A percentile compares a stretch with the other conserved stretches of the same genome.
phyloP scores from a whole-genome alignment of 2,113 vertebrate species.

The Mustela lutreola region DNA sequence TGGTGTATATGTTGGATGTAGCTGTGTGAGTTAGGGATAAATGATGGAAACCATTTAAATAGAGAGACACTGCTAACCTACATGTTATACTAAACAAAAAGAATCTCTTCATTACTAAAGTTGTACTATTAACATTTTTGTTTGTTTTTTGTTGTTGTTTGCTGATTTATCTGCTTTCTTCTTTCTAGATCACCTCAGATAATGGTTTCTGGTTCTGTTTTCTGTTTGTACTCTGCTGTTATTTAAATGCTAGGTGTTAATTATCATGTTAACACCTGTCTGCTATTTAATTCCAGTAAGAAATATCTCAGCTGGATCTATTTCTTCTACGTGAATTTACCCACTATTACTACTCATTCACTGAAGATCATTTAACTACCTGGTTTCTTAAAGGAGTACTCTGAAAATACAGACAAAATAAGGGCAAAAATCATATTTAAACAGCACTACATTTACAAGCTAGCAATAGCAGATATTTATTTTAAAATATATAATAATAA shows the following conservation, averaged over 20 bases:
- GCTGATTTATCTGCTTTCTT: background rate
- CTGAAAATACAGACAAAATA: conserved; percentile 49
- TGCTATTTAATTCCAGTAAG: conserved; percentile 37
- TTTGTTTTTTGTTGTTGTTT: background rate
- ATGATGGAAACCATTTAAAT: background rate
- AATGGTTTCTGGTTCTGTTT: conserved; percentile 17
- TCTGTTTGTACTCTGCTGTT: background rate
- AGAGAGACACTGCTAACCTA: background rate
- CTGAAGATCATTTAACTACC: background rate
- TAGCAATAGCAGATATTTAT: background rate
- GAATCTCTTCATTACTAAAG: background rate
- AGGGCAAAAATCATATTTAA: conserved; percentile 31
- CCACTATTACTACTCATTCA: background rate
- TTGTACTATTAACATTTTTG: background rate
- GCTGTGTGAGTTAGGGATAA: background rate
- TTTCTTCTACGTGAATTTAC: background rate
- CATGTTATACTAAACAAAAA: background rate
- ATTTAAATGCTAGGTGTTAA: conserved; percentile 61
- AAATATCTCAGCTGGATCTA: conserved; percentile 58
- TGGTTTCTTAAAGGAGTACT: conserved; percentile 31
- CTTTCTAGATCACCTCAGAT: background rate
- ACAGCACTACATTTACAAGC: background rate
- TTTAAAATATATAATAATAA: background rate
- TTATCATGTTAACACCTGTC: conserved; percentile 41
- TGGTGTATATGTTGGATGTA: background rate